A percentile compares a stretch with the other conserved stretches of the same genome.
phyloP scores from a whole-genome alignment of 2,797 vertebrate species.

The Xiphorhynchus erythropygius region DNA sequence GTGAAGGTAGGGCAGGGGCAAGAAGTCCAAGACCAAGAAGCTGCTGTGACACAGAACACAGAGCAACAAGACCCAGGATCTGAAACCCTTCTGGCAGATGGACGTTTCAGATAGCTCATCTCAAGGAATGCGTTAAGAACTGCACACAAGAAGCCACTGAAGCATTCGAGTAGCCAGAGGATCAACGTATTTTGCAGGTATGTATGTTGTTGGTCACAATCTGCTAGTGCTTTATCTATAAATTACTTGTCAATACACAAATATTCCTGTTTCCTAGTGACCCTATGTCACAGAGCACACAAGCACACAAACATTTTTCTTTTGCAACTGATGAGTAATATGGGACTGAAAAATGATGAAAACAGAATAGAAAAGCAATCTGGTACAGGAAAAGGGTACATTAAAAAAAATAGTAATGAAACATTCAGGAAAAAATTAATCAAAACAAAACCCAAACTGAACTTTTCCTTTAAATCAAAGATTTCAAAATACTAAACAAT shows the following conservation, averaged over 20 bases:
- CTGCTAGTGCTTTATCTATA: not conserved
- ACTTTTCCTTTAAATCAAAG: not conserved
- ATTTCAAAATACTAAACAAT: not conserved
- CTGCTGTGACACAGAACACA: not conserved
- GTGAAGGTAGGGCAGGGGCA: fast-evolving
- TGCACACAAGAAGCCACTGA: not conserved
- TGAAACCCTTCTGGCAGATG: not conserved
- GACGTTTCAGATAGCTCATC: not conserved
- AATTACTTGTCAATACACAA: not conserved
- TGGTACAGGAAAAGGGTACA: not conserved
- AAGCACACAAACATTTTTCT: not conserved
- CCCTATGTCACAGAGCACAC: not conserved
- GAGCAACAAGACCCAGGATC: not conserved
- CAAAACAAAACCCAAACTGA: not conserved
- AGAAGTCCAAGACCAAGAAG: not conserved
- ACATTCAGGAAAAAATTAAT: not conserved
- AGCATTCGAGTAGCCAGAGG: not conserved
- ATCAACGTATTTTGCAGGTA: not conserved
- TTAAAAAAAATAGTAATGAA: not conserved
- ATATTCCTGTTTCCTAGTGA: not conserved
- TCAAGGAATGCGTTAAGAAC: not conserved
- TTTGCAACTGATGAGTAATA: constrained; percentile 21
- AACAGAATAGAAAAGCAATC: constrained; percentile 6
- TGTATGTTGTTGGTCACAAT: not conserved
- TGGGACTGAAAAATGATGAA: not conserved